phyloP scores from a whole-genome alignment of 2,113 vertebrate species.

The Cyprinus carpio region DNA sequence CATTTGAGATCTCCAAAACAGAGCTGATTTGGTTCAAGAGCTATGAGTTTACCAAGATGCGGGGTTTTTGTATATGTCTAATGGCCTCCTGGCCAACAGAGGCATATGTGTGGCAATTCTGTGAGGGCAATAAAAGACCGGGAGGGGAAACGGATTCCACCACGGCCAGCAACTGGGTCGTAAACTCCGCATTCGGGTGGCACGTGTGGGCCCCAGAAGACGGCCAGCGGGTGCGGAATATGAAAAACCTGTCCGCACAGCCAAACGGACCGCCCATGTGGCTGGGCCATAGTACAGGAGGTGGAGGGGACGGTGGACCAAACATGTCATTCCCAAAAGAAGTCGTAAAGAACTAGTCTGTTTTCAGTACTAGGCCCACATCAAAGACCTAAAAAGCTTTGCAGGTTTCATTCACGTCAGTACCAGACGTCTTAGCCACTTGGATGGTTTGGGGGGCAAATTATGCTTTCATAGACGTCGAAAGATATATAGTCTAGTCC shows the following conservation, averaged over 20 bases:
- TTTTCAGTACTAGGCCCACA: constrained; percentile 12
- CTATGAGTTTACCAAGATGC: no score
- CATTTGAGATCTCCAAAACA: background rate
- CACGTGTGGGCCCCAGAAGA: no score
- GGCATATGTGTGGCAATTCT: background rate
- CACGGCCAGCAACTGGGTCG: no score
- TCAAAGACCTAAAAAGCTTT: background rate
- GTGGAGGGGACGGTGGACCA: constrained; percentile 90
- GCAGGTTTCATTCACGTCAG: no score
- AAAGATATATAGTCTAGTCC: background rate
- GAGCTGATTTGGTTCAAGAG: background rate
- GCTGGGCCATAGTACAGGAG: constrained; percentile 90
- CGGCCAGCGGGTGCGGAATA: constrained; percentile 89
- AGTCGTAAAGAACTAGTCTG: constrained; percentile 74
- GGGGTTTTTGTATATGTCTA: no score
- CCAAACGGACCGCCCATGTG: constrained; percentile 90
- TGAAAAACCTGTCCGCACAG: constrained; percentile 90
- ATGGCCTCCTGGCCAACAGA: background rate
- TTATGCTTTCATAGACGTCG: background rate
- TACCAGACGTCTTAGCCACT: background rate
- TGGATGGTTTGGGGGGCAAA: background rate
- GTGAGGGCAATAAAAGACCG: background rate
- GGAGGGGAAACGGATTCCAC: no score
- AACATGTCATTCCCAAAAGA: constrained; percentile 91
- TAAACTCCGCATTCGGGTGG: no score